Evolutionary conservation across 2,888 invertebrate species (phyloP).

Genomic region (Phyllotreta striolata): DNA sequence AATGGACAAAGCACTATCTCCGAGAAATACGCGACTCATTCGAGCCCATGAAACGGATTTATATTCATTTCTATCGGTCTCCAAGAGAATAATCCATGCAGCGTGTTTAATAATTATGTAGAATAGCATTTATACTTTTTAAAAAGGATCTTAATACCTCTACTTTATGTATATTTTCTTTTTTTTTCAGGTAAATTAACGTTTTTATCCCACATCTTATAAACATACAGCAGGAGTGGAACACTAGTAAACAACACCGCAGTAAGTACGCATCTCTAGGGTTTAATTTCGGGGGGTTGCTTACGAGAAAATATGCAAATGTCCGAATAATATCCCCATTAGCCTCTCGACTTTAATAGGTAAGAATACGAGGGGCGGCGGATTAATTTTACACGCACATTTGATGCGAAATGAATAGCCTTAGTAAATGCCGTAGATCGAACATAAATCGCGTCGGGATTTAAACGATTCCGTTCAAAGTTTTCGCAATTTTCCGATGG

Average conservation of each 20-base stretch:
- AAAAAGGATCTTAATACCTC: no score
- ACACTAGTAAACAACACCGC: neutral
- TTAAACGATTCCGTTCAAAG: slow-evolving; percentile 2
- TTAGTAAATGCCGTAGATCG: slow-evolving; percentile 12
- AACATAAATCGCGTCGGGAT: slow-evolving; percentile 9
- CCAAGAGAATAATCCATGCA: no score
- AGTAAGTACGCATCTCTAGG: no score
- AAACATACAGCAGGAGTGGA: neutral
- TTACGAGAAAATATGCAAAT: slow-evolving; percentile 11
- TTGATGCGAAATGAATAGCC: slow-evolving; percentile 50
- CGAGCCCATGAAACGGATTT: no score
- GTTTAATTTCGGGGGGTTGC: no score
- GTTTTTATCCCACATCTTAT: neutral
- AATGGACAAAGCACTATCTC: slow-evolving; percentile 19
- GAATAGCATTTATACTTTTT: no score
- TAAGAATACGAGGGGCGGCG: slow-evolving; percentile 46
- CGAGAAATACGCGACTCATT: slow-evolving; percentile 1
- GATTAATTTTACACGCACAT: slow-evolving; percentile 53
- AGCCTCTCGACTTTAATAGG: slow-evolving; percentile 8
- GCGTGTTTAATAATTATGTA: no score
- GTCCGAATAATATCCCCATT: slow-evolving; percentile 15
- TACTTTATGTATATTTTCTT: no score
- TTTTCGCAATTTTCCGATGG: no score
- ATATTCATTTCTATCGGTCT: no score
- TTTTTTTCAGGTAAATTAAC: no score